phyloP scores from a whole-genome alignment of 1,140 invertebrate species.

The Zaprionus africanus region DNA sequence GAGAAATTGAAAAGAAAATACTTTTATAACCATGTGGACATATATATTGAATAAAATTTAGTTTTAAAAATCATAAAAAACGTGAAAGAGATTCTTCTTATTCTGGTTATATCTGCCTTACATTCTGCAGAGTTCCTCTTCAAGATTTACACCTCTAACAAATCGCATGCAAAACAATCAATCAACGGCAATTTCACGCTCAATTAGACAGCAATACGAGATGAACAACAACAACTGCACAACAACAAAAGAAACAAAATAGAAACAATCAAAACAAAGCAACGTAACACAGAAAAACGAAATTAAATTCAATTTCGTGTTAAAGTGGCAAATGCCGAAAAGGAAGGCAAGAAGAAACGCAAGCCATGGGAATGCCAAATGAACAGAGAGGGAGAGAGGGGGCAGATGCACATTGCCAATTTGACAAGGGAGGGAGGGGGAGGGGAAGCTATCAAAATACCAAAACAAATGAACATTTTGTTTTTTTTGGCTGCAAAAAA shows the following conservation, averaged over 20 bases:
- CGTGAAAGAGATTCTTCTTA: too few relatives aligned
- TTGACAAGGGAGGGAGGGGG: slow-evolving; percentile 47
- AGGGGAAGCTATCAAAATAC: slow-evolving; percentile 44
- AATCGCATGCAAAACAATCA: slow-evolving; percentile 83
- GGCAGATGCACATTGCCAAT: slow-evolving; percentile 60
- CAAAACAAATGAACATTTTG: slow-evolving; percentile 52
- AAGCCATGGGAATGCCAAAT: slow-evolving; percentile 16
- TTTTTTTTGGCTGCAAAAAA: slow-evolving; percentile 33
- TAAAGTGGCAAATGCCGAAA: slow-evolving; percentile 65
- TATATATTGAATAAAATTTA: too few relatives aligned
- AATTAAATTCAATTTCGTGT: slow-evolving; percentile 82
- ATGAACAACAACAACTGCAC: slow-evolving; percentile 33
- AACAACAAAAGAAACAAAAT: slow-evolving; percentile 19
- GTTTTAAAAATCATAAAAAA: too few relatives aligned
- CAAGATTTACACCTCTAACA: slow-evolving; percentile 34
- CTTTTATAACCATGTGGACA: too few relatives aligned
- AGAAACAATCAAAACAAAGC: slow-evolving; percentile 34
- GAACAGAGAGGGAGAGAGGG: not conserved
- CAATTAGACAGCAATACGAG: slow-evolving; percentile 82
- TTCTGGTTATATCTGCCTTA: not conserved
- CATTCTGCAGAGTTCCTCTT: not conserved
- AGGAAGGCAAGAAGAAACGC: slow-evolving; percentile 7
- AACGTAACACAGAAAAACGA: slow-evolving; percentile 36
- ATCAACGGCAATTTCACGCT: slow-evolving; percentile 83
- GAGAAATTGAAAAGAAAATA: too few relatives aligned